Evolutionary conservation across 92 coral and sea anemone species (phyloP).

Genomic region (Parazoanthus swiftii): DNA sequence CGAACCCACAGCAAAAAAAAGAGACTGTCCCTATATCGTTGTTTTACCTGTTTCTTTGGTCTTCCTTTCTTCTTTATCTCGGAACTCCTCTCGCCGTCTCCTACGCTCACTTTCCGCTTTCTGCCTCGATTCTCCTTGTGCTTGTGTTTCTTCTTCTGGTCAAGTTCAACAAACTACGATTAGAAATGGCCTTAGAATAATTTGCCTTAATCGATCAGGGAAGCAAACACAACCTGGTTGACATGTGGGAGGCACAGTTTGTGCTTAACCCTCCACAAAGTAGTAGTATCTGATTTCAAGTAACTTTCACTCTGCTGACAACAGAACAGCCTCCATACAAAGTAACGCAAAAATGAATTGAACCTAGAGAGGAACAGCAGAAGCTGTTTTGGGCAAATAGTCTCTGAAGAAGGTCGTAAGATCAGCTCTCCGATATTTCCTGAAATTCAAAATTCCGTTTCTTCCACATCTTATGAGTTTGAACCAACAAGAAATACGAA

Average conservation of each 20-base stretch:
- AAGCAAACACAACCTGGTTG: neutral
- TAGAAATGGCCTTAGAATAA: conserved; percentile 2
- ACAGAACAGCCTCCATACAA: no score
- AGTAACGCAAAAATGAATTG: no score
- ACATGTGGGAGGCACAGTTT: neutral
- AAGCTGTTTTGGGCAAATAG: no score
- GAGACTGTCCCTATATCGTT: neutral
- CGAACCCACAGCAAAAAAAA: neutral
- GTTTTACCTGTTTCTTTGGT: conserved; percentile 21
- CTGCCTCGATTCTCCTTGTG: conserved; percentile 30
- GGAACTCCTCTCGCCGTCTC: neutral
- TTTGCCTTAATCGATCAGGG: neutral
- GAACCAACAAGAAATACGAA: no score
- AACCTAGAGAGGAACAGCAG: no score
- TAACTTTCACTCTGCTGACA: no score
- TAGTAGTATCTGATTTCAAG: no score
- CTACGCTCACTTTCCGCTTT: conserved; percentile 9
- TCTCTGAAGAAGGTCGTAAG: no score
- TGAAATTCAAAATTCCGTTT: no score
- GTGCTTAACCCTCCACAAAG: neutral
- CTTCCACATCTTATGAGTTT: no score
- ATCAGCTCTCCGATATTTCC: no score
- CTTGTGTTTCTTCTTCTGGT: conserved; percentile 23
- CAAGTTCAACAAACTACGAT: conserved; percentile 17
- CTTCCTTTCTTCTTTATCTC: conserved; percentile 25